Evolutionary conservation across 2,113 vertebrate species (phyloP).

Genomic region (Corythornis vintsioides): DNA sequence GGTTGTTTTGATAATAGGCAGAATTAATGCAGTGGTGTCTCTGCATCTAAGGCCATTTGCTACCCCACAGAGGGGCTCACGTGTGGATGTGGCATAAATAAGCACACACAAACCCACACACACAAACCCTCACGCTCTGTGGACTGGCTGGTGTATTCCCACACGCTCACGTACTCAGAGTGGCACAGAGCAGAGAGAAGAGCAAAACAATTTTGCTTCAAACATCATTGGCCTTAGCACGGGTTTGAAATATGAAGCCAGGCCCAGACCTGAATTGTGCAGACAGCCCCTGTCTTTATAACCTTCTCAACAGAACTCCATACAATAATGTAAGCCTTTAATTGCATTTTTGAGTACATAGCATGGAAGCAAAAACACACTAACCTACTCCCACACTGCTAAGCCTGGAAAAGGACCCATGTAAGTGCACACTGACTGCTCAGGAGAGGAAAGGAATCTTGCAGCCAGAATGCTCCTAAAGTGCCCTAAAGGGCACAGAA

Average conservation of each 20-base stretch:
- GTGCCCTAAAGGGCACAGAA: not conserved
- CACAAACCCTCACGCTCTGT: accelerated
- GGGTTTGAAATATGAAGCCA: not conserved
- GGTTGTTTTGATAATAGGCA: not conserved
- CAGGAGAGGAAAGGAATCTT: not conserved
- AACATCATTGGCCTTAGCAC: not conserved
- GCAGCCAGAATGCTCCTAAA: not conserved
- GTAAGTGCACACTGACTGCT: accelerated
- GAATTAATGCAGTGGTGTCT: not conserved
- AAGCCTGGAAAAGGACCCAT: not conserved
- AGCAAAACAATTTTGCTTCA: not conserved
- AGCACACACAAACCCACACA: accelerated
- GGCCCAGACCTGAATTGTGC: not conserved
- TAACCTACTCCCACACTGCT: not conserved
- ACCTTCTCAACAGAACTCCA: slow-evolving; percentile 11
- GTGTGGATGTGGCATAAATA: accelerated
- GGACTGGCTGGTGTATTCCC: not conserved
- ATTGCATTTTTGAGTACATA: not conserved
- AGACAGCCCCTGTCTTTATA: slow-evolving; percentile 12
- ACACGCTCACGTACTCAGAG: not conserved
- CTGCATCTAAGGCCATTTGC: not conserved
- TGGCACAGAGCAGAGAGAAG: not conserved
- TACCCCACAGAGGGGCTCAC: not conserved
- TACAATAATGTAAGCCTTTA: not conserved
- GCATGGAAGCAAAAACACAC: not conserved